These are phyloP conservation scores for Pomacea canaliculata DNA, from an alignment of 2,888 invertebrate species.

Conservation along the genomic window DNA sequence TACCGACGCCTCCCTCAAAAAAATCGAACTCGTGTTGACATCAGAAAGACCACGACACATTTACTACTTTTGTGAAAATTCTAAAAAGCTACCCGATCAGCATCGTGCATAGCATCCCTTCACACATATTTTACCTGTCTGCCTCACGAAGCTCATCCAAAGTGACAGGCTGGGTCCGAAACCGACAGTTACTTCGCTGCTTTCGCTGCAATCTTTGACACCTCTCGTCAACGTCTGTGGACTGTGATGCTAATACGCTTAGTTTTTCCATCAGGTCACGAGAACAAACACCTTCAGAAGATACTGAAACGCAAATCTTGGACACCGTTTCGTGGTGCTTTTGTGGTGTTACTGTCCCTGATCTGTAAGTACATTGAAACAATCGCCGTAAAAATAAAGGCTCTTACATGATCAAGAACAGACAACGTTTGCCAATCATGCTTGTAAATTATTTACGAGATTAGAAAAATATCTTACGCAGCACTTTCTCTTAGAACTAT, in stretches of 20 bases:
- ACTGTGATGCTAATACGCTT: slow-evolving; percentile 47
- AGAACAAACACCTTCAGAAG: slow-evolving; percentile 39
- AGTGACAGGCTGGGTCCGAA: slow-evolving; percentile 63
- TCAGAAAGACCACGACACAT: too few relatives aligned
- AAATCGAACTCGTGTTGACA: too few relatives aligned
- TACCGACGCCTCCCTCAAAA: too few relatives aligned
- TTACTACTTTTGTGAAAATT: too few relatives aligned
- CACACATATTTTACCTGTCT: slow-evolving; percentile 47
- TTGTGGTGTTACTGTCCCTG: slow-evolving; percentile 46
- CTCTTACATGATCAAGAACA: too few relatives aligned
- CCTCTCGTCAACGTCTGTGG: slow-evolving; percentile 35
- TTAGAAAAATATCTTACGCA: too few relatives aligned
- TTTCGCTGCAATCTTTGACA: slow-evolving; percentile 68
- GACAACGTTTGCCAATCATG: too few relatives aligned
- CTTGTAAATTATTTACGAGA: too few relatives aligned
- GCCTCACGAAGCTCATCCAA: slow-evolving; percentile 58
- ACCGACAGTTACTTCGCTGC: slow-evolving; percentile 73
- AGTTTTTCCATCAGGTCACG: slow-evolving; percentile 57
- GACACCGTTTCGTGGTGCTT: slow-evolving; percentile 35
- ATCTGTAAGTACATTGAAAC: slow-evolving; percentile 30
- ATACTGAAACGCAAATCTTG: background rate
- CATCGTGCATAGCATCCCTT: too few relatives aligned
- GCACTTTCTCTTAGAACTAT: too few relatives aligned
- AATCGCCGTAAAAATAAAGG: too few relatives aligned
- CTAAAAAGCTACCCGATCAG: too few relatives aligned